Evolutionary conservation across 1,140 invertebrate species (phyloP).

Genomic region (Tetragnatha versicolor): DNA sequence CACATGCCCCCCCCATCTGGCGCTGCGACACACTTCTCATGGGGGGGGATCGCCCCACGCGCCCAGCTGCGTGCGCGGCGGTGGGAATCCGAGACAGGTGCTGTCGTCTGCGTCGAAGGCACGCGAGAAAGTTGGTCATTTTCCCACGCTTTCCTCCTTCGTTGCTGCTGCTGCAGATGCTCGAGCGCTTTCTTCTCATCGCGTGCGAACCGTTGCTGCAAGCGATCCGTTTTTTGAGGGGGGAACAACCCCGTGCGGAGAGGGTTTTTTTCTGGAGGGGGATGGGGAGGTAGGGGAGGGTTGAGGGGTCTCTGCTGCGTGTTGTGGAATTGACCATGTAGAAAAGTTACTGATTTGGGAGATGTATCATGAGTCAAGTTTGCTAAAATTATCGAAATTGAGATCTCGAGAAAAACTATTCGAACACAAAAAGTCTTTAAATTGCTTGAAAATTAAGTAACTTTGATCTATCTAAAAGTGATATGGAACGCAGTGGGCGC

Average conservation of each 20-base stretch:
- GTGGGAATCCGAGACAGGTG: slow-evolving; percentile 51
- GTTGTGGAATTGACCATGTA: too few species aligned
- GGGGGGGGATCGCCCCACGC: background rate
- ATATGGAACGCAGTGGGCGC: too few species aligned
- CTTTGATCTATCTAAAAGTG: too few species aligned
- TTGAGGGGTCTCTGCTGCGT: too few species aligned
- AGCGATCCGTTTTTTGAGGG: background rate
- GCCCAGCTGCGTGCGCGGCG: slow-evolving; percentile 8
- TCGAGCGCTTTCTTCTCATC: background rate
- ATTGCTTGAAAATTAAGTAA: too few species aligned
- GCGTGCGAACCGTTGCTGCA: background rate
- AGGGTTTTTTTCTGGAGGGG: background rate
- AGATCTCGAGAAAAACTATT: too few species aligned
- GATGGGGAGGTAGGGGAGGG: background rate
- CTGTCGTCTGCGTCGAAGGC: slow-evolving; percentile 29
- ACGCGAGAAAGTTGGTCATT: slow-evolving; percentile 34
- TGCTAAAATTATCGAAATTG: too few species aligned
- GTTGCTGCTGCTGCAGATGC: background rate
- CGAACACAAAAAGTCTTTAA: too few species aligned
- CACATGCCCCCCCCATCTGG: background rate
- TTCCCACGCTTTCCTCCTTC: slow-evolving; percentile 29
- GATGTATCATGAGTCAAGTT: too few species aligned
- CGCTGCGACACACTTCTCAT: background rate
- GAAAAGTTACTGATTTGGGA: too few species aligned
- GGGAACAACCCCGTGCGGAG: background rate